Conservation (phyloP, 2,797 vertebrate genomes). For the Gorsachius magnificus region DNA sequence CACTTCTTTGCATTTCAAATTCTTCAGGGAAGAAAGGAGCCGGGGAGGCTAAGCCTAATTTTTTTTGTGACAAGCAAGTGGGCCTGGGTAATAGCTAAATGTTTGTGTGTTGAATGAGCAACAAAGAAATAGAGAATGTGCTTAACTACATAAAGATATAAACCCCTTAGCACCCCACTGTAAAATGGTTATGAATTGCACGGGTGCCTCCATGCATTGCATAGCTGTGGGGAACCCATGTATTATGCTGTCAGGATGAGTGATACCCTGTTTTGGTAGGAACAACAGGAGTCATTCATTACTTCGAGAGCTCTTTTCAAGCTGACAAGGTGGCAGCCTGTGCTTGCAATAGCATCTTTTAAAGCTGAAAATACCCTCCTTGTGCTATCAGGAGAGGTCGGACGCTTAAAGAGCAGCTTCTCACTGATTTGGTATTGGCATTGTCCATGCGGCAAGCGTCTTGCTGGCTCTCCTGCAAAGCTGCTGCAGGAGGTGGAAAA, state of each 20-base stretch:
- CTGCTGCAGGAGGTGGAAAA: not conserved
- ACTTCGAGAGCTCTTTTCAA: slow-evolving; percentile 22
- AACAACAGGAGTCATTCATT: slow-evolving; percentile 51
- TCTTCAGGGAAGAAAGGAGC: not conserved
- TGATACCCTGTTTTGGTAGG: slow-evolving; percentile 50
- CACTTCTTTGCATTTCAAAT: not conserved
- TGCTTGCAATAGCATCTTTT: not conserved
- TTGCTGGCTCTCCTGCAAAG: not conserved
- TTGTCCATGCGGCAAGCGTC: rapidly evolving
- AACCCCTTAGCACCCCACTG: not conserved
- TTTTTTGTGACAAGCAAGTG: not conserved
- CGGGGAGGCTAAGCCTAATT: rapidly evolving
- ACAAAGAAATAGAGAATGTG: slow-evolving; percentile 11
- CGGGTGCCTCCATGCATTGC: not conserved
- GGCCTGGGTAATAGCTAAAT: not conserved
- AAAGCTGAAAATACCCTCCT: not conserved
- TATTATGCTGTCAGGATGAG: slow-evolving; percentile 52
- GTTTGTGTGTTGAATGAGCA: slow-evolving; percentile 8
- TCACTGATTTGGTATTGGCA: not conserved
- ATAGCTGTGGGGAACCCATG: slow-evolving; percentile 10
- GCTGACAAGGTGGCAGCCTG: slow-evolving; percentile 7
- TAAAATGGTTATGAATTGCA: slow-evolving; percentile 18
- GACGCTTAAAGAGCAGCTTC: not conserved
- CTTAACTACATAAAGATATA: slow-evolving; percentile 1
- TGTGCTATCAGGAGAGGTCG: not conserved